Percentiles rank a stretch among this genome's conserved stretches.
phyloP scores from a whole-genome alignment of 2,888 invertebrate species.

The Lithophane leautieri region DNA sequence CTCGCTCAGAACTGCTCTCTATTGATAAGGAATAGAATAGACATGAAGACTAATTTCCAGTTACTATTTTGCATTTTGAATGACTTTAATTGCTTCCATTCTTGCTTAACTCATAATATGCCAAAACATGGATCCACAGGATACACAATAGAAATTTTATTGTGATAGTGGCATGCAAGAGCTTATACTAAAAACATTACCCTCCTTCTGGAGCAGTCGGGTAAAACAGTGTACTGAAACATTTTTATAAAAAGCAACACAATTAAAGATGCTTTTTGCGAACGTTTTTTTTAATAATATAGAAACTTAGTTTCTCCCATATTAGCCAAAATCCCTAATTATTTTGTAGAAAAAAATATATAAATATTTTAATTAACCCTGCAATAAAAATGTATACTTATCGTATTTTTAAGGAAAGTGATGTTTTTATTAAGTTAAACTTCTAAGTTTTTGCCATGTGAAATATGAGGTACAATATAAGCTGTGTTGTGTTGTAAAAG shows the following conservation, averaged over 20 bases:
- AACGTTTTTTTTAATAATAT: not conserved
- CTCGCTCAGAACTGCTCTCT: slow-evolving; percentile 83
- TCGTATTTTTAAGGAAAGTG: slow-evolving; percentile 59
- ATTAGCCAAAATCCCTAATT: slow-evolving; percentile 16
- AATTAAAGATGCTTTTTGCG: not conserved
- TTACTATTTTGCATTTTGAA: slow-evolving; percentile 5
- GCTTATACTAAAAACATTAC: not conserved
- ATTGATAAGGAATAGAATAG: slow-evolving; percentile 80
- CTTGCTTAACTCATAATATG: not conserved
- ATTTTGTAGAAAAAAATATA: no score
- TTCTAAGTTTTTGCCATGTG: slow-evolving; percentile 60
- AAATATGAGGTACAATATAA: slow-evolving; percentile 59
- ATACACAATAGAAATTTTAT: not conserved
- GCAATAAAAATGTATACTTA: slow-evolving; percentile 26
- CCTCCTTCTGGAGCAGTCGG: no score
- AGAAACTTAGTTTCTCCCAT: slow-evolving; percentile 1
- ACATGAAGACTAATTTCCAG: not conserved
- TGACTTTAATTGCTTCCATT: slow-evolving; percentile 11
- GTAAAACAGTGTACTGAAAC: not conserved
- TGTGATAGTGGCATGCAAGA: not conserved
- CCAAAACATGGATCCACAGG: not conserved
- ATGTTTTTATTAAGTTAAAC: slow-evolving; percentile 39
- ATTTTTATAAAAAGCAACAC: not conserved
- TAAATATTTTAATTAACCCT: slow-evolving; percentile 12
- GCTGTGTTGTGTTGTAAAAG: slow-evolving; percentile 52